These are phyloP conservation scores for Caenorhabditis inopinata DNA, from an alignment of 1,140 invertebrate species.

Conservation along the genomic window DNA sequence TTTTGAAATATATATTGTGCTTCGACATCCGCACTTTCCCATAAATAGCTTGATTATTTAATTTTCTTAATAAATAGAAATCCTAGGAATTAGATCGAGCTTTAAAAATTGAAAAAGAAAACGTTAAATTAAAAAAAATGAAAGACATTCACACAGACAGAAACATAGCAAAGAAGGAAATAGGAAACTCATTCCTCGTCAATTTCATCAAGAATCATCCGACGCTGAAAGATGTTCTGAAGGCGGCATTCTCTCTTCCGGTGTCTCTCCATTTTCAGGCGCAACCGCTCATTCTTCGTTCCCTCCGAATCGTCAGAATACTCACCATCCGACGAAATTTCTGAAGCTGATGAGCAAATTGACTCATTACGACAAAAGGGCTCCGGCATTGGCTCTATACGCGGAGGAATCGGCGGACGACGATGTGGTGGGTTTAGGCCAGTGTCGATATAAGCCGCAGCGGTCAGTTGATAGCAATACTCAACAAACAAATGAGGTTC, in stretches of 20 bases:
- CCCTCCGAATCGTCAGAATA: conserved; percentile 17
- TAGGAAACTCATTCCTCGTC: too few relatives aligned
- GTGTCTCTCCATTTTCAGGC: conserved; percentile 8
- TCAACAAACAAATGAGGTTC: background rate
- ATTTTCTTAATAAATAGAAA: too few relatives aligned
- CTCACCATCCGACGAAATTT: background rate
- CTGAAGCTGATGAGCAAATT: conserved; percentile 5
- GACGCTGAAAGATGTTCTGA: background rate
- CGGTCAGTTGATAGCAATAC: background rate
- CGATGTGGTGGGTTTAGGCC: too few relatives aligned
- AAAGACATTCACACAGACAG: background rate
- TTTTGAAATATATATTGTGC: too few relatives aligned
- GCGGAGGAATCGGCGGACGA: background rate
- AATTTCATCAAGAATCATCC: background rate
- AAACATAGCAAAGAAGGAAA: too few relatives aligned
- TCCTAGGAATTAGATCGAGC: too few relatives aligned
- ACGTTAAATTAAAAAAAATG: background rate
- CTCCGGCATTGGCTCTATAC: background rate
- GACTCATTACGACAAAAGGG: background rate
- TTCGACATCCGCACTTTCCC: too few relatives aligned
- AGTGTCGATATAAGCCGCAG: too few relatives aligned
- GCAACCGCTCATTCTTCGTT: background rate
- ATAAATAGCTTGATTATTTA: too few relatives aligned
- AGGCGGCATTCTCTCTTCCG: background rate
- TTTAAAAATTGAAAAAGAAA: background rate